Conservation (phyloP, 2,888 invertebrate genomes). For the Drosophila sordidula region DNA sequence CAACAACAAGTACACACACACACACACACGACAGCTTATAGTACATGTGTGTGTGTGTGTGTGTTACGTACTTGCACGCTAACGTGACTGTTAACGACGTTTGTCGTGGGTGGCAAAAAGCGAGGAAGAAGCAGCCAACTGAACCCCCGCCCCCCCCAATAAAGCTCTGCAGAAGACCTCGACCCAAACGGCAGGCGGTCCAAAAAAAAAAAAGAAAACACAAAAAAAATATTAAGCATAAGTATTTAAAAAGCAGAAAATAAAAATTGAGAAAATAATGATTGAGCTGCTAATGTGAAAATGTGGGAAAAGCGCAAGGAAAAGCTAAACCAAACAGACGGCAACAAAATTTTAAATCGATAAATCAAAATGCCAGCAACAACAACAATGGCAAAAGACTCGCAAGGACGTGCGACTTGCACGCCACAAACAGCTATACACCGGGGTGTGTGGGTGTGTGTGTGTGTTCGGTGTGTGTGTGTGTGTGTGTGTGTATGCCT, state of each 20-base stretch:
- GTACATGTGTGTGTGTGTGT: conserved; percentile 31
- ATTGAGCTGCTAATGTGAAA: conserved; percentile 52
- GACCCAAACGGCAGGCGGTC: conserved; percentile 79
- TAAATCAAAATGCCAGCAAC: conserved; percentile 78
- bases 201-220: conserved; percentile 38
- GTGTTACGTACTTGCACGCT: conserved; percentile 56
- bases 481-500: conserved; percentile 9
- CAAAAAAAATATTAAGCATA: conserved; percentile 31
- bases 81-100: conserved; percentile 80
- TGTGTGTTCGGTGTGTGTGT: conserved; percentile 14
- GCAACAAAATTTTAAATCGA: conserved; percentile 74
- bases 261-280: conserved; percentile 28
- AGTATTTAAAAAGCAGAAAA: conserved; percentile 52
- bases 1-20: conserved; percentile 49
- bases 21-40: conserved; percentile 34
- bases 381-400: conserved; percentile 52
- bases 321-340: conserved; percentile 27
- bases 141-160: conserved; percentile 1
- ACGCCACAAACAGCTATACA: conserved; percentile 41
- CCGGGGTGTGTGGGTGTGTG: conserved; percentile 17
- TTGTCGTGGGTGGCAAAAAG: conserved; percentile 63
- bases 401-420: conserved; percentile 79
- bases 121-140: conserved; percentile 34
- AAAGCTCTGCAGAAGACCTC: conserved; percentile 64
- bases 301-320: conserved; percentile 25